These are phyloP conservation scores for Nesoenas mayeri DNA, from an alignment of 2,113 vertebrate species.

Conservation along the genomic window DNA sequence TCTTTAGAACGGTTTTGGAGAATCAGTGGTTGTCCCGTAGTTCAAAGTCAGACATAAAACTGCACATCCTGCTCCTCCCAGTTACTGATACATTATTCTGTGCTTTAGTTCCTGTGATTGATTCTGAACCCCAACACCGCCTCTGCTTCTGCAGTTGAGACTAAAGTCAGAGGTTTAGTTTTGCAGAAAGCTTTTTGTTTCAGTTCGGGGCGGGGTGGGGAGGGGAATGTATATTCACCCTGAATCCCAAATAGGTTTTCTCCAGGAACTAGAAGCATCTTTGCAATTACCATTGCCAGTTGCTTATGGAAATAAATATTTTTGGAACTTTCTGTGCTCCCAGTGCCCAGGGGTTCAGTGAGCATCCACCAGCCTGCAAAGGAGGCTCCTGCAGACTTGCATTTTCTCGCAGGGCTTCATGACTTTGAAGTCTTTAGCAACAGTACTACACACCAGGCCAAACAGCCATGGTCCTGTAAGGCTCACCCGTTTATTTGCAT, in stretches of 20 bases:
- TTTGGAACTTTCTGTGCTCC: not conserved
- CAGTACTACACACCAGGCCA: not conserved
- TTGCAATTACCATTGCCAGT: not conserved
- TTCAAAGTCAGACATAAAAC: not conserved
- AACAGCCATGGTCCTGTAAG: not conserved
- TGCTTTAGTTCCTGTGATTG: not conserved
- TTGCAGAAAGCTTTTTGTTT: not conserved
- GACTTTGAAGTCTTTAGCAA: not conserved
- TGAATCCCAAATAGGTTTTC: not conserved
- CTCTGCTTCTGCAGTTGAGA: not conserved
- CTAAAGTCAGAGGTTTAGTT: not conserved
- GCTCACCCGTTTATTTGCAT: not conserved
- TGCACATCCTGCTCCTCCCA: not conserved
- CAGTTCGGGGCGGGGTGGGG: too few species aligned
- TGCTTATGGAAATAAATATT: not conserved
- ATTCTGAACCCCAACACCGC: not conserved
- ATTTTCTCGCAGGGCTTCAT: not conserved
- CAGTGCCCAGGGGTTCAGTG: rapidly evolving
- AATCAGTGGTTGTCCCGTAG: not conserved
- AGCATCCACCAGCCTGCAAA: not conserved
- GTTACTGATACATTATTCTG: not conserved
- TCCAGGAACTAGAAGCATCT: not conserved
- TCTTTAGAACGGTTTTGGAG: not conserved
- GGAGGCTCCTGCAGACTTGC: not conserved
- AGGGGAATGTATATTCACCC: not conserved